phyloP scores from a whole-genome alignment of 2,888 invertebrate genomes.

The Xestia rhomboidea region DNA sequence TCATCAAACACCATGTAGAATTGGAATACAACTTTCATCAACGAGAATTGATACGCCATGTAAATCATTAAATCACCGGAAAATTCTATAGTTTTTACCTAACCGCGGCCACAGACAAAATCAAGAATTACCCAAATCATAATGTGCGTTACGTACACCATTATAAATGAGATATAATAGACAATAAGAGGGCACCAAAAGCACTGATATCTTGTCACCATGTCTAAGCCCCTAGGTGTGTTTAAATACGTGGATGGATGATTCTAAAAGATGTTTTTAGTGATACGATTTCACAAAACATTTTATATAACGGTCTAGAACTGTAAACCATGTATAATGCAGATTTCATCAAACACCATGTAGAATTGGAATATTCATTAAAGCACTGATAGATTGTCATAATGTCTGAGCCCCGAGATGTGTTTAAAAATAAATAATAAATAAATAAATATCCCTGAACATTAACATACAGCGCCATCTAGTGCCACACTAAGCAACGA shows the following conservation, averaged over 20 bases:
- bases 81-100: neutral
- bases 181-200: neutral
- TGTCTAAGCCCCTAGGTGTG: neutral
- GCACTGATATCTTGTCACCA: neutral
- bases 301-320: neutral
- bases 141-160: neutral
- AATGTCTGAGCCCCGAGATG: no score
- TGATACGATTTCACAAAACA: no score
- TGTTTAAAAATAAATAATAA: no score
- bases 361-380: constrained; percentile 34
- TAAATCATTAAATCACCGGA: constrained; percentile 11
- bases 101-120: neutral
- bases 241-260: no score
- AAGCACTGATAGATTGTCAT: no score
- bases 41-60: constrained; percentile 14
- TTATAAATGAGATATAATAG: neutral
- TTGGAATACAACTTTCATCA: constrained; percentile 19
- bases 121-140: neutral
- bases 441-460: no score
- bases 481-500: no score
- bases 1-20: constrained; percentile 17
- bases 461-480: no score
- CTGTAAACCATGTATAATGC: constrained; percentile 10
- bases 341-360: constrained; percentile 12
- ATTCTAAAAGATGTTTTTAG: no score